Conservation (phyloP, 2,113 vertebrate species). For the Chelonoidis abingdonii region DNA sequence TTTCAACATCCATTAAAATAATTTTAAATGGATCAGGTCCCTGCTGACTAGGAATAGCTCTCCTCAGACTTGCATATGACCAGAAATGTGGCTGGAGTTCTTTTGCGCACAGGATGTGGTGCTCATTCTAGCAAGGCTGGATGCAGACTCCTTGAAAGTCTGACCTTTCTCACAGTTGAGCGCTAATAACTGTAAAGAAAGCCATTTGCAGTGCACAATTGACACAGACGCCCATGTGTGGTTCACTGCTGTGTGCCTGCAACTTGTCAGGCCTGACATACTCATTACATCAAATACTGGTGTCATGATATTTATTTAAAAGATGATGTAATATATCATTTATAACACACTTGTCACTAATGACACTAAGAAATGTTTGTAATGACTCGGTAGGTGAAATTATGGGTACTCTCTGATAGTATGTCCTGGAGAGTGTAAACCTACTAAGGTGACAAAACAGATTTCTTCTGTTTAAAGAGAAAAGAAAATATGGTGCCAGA, state of each 20-base stretch:
- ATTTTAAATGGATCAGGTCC: not conserved
- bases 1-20: not conserved
- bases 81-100: not conserved
- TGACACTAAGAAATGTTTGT: not conserved
- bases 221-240: not conserved
- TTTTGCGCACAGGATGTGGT: fast-evolving
- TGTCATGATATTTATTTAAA: not conserved
- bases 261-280: not conserved
- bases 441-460: not conserved
- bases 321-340: not conserved
- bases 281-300: not conserved
- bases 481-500: not conserved
- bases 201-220: not conserved
- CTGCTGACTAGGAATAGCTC: not conserved
- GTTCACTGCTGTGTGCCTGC: not conserved
- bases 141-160: not conserved
- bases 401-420: not conserved
- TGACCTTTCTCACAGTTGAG: not conserved
- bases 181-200: not conserved
- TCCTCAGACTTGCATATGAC: not conserved
- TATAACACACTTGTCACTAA: not conserved
- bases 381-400: not conserved
- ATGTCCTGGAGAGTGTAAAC: not conserved
- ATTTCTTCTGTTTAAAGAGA: not conserved
- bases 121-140: not conserved